Evolutionary conservation across 2,113 vertebrate genomes (phyloP).

Genomic region (Caranx ignobilis): DNA sequence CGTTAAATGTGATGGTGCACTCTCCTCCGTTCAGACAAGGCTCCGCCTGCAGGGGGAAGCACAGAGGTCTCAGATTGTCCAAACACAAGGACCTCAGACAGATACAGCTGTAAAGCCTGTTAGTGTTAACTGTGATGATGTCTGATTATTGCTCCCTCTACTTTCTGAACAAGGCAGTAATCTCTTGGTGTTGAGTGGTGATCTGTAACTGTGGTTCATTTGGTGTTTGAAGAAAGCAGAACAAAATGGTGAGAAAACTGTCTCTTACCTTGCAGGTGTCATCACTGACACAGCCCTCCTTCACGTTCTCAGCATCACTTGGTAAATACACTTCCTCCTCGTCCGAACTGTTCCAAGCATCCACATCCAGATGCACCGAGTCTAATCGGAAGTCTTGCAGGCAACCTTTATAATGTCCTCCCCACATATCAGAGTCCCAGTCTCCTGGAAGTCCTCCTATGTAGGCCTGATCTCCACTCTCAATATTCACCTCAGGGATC

Average conservation of each 20-base stretch:
- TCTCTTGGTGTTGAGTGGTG: neutral
- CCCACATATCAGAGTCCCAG: constrained; percentile 78
- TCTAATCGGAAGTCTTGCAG: constrained; percentile 92
- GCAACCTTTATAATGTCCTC: constrained; percentile 92
- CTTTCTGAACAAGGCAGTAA: too few species aligned
- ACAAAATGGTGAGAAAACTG: neutral
- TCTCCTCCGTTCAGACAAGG: constrained; percentile 91
- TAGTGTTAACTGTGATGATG: neutral
- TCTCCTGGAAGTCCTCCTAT: constrained; percentile 85
- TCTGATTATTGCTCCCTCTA: too few species aligned
- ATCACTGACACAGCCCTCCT: constrained; percentile 89
- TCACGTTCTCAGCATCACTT: constrained; percentile 77
- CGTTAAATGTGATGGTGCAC: constrained; percentile 93
- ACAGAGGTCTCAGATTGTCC: neutral
- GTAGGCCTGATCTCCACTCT: constrained; percentile 75
- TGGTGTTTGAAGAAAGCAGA: neutral
- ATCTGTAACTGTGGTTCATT: neutral
- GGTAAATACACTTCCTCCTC: constrained; percentile 59
- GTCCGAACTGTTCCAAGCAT: constrained; percentile 47
- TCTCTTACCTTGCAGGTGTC: constrained; percentile 87
- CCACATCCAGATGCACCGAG: constrained; percentile 76
- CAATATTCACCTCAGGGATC: constrained; percentile 71
- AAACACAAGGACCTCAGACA: neutral
- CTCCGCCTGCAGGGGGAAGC: constrained; percentile 77
- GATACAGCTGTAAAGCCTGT: neutral